Evolutionary conservation across 2,888 invertebrate genomes (phyloP), one percentile per base, ranked within the genome.

Genomic region (Lasioglossum villosulum): DNA sequence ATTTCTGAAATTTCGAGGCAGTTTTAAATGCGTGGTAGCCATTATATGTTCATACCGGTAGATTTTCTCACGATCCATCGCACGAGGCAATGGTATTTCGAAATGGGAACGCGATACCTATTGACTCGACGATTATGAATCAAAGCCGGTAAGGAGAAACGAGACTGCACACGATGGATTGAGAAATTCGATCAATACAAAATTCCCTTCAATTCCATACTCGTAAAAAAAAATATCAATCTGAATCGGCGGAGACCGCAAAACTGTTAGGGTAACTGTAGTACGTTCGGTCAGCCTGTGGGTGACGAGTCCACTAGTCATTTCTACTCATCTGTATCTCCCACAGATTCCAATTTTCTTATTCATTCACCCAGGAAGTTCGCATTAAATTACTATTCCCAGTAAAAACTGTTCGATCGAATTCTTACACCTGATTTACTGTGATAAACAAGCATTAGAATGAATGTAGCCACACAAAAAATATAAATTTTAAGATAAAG

Each of bases 31-130:
- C 63, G 19, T 63, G 30, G 30, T 34, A 30, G 63, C 63, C 63
- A 63, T 63, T 63, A 8, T 68, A 34, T 12, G 68, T 23, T 82
- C 75, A 12, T 56, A 34, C n/a, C 48, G n/a, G 80, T 74, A 68
- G 85, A 71, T 81, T 86, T 86, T 86, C 86, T 82, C 86, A 86
- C 86, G 86, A 86, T 86, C 82, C 82, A 86, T 86, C 78, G 56
- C 81, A 59, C 39, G 73, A 48, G 68, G 82, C 78, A 82, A 86
- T 86, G 82, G 68, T 75, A 86, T 86, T 86, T 86, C 82, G 86
- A 86, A 86, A 86, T 82, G 78, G 72, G 75, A 86, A 86, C 81
- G 78, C 77, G 76, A 86, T 86, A 86, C 77, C 86, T 78, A 86
- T 81, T 71, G 86, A 72, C 77, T 75, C 74, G 34, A 68, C 59